phyloP scores from a whole-genome alignment of 2,888 invertebrate genomes.

The Mimachlamys varia region DNA sequence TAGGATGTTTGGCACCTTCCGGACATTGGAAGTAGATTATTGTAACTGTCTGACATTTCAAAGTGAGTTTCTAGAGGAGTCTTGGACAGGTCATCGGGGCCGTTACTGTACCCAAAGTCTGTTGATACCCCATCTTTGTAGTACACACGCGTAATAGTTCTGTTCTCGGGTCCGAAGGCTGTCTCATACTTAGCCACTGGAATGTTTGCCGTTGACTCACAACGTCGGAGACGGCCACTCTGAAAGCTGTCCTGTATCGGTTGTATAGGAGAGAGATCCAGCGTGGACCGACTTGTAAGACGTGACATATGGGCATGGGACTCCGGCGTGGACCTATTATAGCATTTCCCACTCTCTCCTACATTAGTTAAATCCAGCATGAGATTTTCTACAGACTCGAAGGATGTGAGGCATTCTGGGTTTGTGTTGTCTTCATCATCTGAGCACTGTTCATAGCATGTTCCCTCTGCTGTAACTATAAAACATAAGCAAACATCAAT shows the following conservation, averaged over 20 bases:
- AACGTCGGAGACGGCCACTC: slow-evolving; percentile 51
- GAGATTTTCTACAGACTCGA: slow-evolving; percentile 78
- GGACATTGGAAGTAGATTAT: slow-evolving; percentile 8
- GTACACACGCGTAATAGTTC: slow-evolving; percentile 73
- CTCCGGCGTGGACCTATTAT: slow-evolving; percentile 59
- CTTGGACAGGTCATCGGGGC: slow-evolving; percentile 53
- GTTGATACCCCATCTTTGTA: slow-evolving; percentile 71
- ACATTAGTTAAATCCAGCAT: slow-evolving; percentile 68
- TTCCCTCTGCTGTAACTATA: slow-evolving; percentile 54
- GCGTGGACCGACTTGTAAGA: slow-evolving; percentile 59
- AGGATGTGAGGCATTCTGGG: slow-evolving; percentile 64
- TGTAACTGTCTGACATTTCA: slow-evolving; percentile 55
- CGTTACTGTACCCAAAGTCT: slow-evolving; percentile 66
- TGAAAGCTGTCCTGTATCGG: slow-evolving; percentile 56
- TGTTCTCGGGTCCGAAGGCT: slow-evolving; percentile 76
- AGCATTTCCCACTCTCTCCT: slow-evolving; percentile 54
- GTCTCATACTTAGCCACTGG: slow-evolving; percentile 73
- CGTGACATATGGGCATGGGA: slow-evolving; percentile 44
- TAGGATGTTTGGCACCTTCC: slow-evolving; percentile 39
- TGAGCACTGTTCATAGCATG: slow-evolving; percentile 41
- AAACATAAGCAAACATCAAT: background rate
- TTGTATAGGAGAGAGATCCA: slow-evolving; percentile 66
- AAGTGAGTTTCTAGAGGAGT: slow-evolving; percentile 72
- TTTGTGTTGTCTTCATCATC: slow-evolving; percentile 40
- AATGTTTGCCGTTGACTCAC: slow-evolving; percentile 58